Conservation (phyloP, 2,797 vertebrate genomes). For the Galago senegalensis region DNA sequence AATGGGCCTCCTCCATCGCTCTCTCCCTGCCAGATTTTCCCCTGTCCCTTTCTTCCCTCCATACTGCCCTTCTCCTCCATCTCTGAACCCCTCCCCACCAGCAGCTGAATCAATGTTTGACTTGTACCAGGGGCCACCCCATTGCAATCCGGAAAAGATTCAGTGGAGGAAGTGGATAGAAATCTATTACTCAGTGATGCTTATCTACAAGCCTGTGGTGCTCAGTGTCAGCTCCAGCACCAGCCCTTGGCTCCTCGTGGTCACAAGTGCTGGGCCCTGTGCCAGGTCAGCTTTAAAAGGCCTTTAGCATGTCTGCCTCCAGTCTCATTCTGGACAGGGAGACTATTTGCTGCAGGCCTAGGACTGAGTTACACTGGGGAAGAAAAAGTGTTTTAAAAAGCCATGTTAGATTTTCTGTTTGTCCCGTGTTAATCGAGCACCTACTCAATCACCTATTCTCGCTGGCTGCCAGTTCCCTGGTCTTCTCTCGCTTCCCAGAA, state of each 20-base stretch:
- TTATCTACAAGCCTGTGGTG: conserved; percentile 83
- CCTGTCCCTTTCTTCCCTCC: conserved; percentile 63
- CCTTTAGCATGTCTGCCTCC: background rate
- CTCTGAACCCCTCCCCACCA: conserved; percentile 70
- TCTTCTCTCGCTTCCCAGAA: background rate
- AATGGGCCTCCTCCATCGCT: background rate
- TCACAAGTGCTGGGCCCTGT: conserved; percentile 63
- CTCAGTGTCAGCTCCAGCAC: conserved; percentile 73
- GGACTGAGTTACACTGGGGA: background rate
- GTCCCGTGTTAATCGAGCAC: background rate
- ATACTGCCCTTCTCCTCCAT: background rate
- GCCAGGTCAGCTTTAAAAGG: background rate
- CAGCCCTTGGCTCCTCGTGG: conserved; percentile 66
- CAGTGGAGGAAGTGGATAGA: conserved; percentile 85
- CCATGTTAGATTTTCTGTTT: background rate
- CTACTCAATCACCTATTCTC: background rate
- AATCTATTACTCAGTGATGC: conserved; percentile 86
- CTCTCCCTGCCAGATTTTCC: background rate
- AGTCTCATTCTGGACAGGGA: background rate
- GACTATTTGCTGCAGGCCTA: background rate
- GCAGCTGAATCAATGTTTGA: conserved; percentile 89
- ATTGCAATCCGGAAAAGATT: conserved; percentile 87
- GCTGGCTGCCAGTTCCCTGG: background rate
- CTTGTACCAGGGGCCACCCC: conserved; percentile 83
- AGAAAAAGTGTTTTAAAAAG: background rate